Conservation (phyloP, 2,888 invertebrate genomes). For the Hyalella azteca region DNA sequence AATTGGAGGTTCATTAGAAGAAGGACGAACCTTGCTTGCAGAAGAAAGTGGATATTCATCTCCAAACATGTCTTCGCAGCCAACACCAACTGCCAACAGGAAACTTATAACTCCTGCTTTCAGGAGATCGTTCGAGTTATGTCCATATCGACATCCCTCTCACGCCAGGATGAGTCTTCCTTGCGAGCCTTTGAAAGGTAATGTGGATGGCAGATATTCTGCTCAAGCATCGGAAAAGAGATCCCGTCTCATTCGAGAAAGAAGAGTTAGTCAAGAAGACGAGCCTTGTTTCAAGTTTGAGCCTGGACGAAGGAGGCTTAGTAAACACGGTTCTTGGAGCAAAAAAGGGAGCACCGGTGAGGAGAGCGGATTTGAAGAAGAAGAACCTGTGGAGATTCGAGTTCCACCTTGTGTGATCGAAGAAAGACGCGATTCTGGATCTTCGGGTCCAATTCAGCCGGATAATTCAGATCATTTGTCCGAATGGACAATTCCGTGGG, state of each 20-base stretch:
- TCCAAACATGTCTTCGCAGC: constrained; percentile 54
- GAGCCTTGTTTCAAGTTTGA: constrained; percentile 41
- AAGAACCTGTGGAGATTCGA: constrained; percentile 55
- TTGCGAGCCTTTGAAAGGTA: constrained; percentile 49
- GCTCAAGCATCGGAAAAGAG: constrained; percentile 50
- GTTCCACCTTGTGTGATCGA: constrained; percentile 53
- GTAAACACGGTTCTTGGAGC: constrained; percentile 54
- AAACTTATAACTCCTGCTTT: constrained; percentile 49
- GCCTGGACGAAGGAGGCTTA: constrained; percentile 47
- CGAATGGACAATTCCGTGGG: constrained; percentile 58
- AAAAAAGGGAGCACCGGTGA: constrained; percentile 56
- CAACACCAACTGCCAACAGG: constrained; percentile 54
- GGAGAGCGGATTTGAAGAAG: constrained; percentile 56
- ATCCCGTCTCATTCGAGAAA: constrained; percentile 50
- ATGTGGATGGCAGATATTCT: constrained; percentile 53
- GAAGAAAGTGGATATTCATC: constrained; percentile 57
- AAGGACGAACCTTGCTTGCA: constrained; percentile 50
- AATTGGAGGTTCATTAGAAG: constrained; percentile 55
- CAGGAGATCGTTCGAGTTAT: constrained; percentile 50
- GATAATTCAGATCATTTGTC: constrained; percentile 46
- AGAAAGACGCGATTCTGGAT: constrained; percentile 51
- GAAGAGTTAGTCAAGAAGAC: constrained; percentile 55
- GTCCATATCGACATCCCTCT: constrained; percentile 46
- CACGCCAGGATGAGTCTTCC: constrained; percentile 56
- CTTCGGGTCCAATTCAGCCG: constrained; percentile 44